Percentiles rank a stretch among this genome's conserved stretches.
Evolutionary conservation across 2,888 invertebrate species (phyloP).

Genomic region (Conops quadrifasciatus): DNA sequence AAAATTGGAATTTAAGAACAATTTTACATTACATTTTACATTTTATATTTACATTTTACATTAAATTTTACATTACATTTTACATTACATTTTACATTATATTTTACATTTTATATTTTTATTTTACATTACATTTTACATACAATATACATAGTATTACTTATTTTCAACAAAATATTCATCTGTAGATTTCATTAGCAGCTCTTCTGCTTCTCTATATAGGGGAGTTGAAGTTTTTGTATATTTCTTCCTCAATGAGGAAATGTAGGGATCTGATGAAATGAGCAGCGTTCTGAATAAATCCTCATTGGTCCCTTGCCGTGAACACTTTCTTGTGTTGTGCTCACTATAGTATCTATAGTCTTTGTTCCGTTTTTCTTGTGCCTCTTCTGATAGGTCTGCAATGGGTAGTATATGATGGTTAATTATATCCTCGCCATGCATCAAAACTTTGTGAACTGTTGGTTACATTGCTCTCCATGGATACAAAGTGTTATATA

Average conservation of each 20-base stretch:
- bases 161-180: no score
- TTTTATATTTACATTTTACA: no score
- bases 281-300: background rate
- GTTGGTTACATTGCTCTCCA: background rate
- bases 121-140: background rate
- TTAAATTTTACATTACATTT: background rate
- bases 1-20: no score
- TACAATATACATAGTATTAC: no score
- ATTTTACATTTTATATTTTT: background rate
- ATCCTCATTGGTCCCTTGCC: background rate
- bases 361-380: background rate
- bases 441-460: background rate
- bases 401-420: constrained; percentile 1
- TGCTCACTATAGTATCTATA: background rate
- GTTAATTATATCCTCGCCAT: background rate
- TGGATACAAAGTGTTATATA: constrained; percentile 2
- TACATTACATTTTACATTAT: background rate
- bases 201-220: no score
- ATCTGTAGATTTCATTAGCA: no score
- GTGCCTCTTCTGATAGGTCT: constrained; percentile 1
- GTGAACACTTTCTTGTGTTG: constrained; percentile 3
- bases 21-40: no score
- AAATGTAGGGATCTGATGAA: background rate
- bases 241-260: background rate
- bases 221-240: background rate